Evolutionary conservation across 2,797 vertebrate genomes (phyloP).

Genomic region (Danionella dracula): DNA sequence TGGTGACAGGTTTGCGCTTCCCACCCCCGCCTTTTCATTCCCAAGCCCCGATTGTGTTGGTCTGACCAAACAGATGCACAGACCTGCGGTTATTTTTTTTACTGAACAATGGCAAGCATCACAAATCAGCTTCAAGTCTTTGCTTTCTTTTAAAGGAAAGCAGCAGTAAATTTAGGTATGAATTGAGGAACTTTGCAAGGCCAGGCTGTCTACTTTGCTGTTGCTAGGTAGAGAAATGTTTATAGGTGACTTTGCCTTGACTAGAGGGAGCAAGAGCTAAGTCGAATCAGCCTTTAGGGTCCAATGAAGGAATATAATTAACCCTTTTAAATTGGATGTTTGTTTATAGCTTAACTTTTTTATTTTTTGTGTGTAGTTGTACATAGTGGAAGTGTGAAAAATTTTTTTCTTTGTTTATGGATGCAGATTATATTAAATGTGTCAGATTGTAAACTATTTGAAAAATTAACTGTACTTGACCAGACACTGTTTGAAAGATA

Average conservation of each 20-base stretch:
- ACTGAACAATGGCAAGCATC: slow-evolving; percentile 23
- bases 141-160: slow-evolving; percentile 21
- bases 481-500: too few relatives aligned
- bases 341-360: too few relatives aligned
- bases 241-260: slow-evolving; percentile 22
- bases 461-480: too few relatives aligned
- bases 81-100: background rate
- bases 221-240: slow-evolving; percentile 29
- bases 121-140: slow-evolving; percentile 30
- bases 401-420: too few relatives aligned
- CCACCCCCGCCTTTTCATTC: slow-evolving; percentile 36
- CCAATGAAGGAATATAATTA: background rate
- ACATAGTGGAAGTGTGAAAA: too few relatives aligned
- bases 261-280: slow-evolving; percentile 24
- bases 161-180: slow-evolving; percentile 23
- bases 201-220: slow-evolving; percentile 7
- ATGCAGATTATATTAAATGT: too few relatives aligned
- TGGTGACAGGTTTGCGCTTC: slow-evolving; percentile 42
- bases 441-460: too few relatives aligned
- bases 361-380: too few relatives aligned
- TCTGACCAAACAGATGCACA: slow-evolving; percentile 34
- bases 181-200: slow-evolving; percentile 18
- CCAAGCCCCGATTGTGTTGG: slow-evolving; percentile 35
- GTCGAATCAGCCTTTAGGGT: background rate
- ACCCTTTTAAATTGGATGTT: background rate